Evolutionary conservation across 2,888 invertebrate species (phyloP).

Genomic region (Beris chalybata): DNA sequence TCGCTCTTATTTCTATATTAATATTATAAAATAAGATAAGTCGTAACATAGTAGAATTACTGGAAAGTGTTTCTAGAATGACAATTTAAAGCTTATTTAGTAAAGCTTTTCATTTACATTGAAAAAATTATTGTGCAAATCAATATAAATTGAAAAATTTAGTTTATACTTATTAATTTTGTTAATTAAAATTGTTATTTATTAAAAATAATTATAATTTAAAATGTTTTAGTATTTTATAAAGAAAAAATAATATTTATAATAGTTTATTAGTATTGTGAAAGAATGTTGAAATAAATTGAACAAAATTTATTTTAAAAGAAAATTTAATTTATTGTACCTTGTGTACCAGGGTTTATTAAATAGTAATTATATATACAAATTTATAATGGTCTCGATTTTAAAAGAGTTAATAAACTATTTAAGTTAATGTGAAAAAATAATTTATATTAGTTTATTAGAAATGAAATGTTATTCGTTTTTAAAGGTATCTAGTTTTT

Average conservation of each 20-base stretch:
- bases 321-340: slow-evolving; percentile 1
- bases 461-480: slow-evolving; percentile 69
- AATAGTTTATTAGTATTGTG: no score
- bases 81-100: slow-evolving; percentile 64
- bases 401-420: slow-evolving; percentile 65
- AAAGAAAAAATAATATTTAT: no score
- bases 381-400: slow-evolving; percentile 61
- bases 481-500: slow-evolving; percentile 70
- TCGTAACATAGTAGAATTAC: slow-evolving; percentile 81
- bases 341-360: no score
- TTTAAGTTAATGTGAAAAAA: slow-evolving; percentile 63
- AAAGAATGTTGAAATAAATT: no score
- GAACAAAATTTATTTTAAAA: no score
- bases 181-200: slow-evolving; percentile 45
- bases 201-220: slow-evolving; percentile 56
- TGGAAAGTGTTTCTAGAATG: slow-evolving; percentile 73
- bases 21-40: slow-evolving; percentile 66
- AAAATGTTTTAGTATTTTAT: no score
- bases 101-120: slow-evolving; percentile 70
- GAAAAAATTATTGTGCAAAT: slow-evolving; percentile 60
- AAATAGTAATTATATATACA: no score
- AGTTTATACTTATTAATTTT: slow-evolving; percentile 47
- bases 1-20: slow-evolving; percentile 63
- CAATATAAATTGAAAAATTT: slow-evolving; percentile 50
- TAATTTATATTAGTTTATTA: slow-evolving; percentile 64